Percentiles rank a stretch among this genome's conserved stretches.
Conservation (phyloP, 2,888 invertebrate species). For the Pollenia angustigena region DNA sequence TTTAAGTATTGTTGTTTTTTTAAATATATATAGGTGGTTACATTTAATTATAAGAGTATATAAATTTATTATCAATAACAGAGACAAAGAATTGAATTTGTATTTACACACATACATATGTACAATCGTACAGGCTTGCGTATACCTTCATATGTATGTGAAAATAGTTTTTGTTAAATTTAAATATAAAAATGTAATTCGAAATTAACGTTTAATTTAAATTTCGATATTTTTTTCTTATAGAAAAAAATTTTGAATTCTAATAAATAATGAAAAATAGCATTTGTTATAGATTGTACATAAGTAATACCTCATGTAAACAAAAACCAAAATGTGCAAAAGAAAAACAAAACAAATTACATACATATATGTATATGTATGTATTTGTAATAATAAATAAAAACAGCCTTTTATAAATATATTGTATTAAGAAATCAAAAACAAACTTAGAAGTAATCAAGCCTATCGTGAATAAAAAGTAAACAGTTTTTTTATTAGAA, state of each 20-base stretch:
- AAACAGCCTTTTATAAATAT: conserved; percentile 57
- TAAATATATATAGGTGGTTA: conserved; percentile 42
- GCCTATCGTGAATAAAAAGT: too few relatives aligned
- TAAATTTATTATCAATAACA: conserved; percentile 8
- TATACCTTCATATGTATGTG: neutral
- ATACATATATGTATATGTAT: too few relatives aligned
- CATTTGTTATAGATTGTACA: conserved; percentile 66
- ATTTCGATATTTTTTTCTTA: conserved; percentile 61
- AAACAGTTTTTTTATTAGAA: too few relatives aligned
- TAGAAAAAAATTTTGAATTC: conserved; percentile 53
- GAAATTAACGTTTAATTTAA: conserved; percentile 37
- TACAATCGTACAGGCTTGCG: neutral
- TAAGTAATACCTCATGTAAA: conserved; percentile 69
- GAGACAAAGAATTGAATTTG: neutral
- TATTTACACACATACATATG: conserved; percentile 1
- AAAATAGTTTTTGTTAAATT: conserved; percentile 29
- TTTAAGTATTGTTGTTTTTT: conserved; percentile 14
- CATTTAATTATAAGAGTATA: conserved; percentile 19
- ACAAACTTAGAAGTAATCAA: too few relatives aligned
- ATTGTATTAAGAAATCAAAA: neutral
- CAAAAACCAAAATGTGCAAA: conserved; percentile 71
- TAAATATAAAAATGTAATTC: conserved; percentile 9
- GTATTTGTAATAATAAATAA: neutral
- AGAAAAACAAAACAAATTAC: conserved; percentile 20
- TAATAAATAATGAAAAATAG: conserved; percentile 1